Conservation (phyloP, 2,888 invertebrate species). For the Loripinus fragilis region DNA sequence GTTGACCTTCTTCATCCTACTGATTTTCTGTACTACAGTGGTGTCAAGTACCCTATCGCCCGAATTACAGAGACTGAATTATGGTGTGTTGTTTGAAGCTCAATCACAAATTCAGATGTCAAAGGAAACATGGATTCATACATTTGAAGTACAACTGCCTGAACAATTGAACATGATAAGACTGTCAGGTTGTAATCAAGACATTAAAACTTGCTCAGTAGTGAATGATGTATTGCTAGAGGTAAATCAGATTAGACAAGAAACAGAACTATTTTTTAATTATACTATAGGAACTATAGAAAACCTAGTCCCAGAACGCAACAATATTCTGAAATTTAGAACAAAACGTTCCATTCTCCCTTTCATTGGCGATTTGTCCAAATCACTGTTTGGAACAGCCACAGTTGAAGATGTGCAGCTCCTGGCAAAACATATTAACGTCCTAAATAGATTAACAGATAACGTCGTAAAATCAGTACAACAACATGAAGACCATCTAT, state of each 20-base stretch:
- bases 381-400: constrained; percentile 34
- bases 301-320: not conserved
- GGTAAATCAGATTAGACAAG: constrained; percentile 23
- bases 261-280: constrained; percentile 11
- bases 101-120: constrained; percentile 4
- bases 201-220: constrained; percentile 5
- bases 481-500: constrained; percentile 20
- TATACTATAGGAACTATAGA: constrained; percentile 1
- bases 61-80: too few species aligned
- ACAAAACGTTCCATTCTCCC: constrained; percentile 32
- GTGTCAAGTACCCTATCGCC: too few species aligned
- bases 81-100: too few species aligned
- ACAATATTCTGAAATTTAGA: not conserved
- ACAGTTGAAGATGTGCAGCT: constrained; percentile 35
- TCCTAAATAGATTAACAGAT: constrained; percentile 20
- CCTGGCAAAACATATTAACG: constrained; percentile 38
- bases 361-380: constrained; percentile 31
- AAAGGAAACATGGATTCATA: constrained; percentile 29
- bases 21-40: constrained; percentile 42
- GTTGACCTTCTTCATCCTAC: not conserved
- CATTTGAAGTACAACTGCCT: constrained; percentile 31
- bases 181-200: constrained; percentile 11
- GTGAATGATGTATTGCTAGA: constrained; percentile 19
- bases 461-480: not conserved
- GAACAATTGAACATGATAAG: not conserved